phyloP scores from a whole-genome alignment of 2,888 invertebrate species.

The Dasysyrphus albostriatus region DNA sequence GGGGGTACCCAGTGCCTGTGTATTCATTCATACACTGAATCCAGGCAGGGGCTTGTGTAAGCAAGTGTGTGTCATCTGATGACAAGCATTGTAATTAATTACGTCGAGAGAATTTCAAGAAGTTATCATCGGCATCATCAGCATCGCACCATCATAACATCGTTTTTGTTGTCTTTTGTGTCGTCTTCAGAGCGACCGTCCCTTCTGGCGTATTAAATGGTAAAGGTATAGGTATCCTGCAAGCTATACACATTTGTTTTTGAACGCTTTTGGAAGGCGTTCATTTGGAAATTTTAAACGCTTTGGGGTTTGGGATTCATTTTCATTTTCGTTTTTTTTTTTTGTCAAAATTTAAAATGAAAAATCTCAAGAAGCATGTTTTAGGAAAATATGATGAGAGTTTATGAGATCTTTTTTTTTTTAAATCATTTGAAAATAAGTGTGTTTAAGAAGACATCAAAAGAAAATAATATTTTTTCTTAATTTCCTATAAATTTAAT shows the following conservation, averaged over 20 bases:
- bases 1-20: neutral
- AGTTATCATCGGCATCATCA: slow-evolving; percentile 70
- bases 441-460: slow-evolving; percentile 42
- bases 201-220: slow-evolving; percentile 8
- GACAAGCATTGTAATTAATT: slow-evolving; percentile 74
- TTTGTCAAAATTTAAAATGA: slow-evolving; percentile 4
- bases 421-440: neutral
- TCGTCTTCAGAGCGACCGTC: slow-evolving; percentile 8
- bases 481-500: neutral
- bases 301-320: slow-evolving; percentile 29
- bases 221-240: neutral
- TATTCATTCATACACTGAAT: neutral
- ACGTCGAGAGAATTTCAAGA: slow-evolving; percentile 68
- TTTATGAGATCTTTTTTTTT: neutral
- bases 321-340: slow-evolving; percentile 13
- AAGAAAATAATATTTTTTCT: slow-evolving; percentile 29
- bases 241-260: slow-evolving; percentile 48
- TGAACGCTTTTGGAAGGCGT: slow-evolving; percentile 56
- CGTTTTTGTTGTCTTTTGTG: slow-evolving; percentile 25
- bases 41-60: slow-evolving; percentile 4
- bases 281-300: slow-evolving; percentile 68
- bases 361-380: slow-evolving; percentile 13
- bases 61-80: slow-evolving; percentile 65
- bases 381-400: neutral
- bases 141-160: slow-evolving; percentile 42